phyloP scores from a whole-genome alignment of 2,888 invertebrate species.

The Thymelicus sylvestris region DNA sequence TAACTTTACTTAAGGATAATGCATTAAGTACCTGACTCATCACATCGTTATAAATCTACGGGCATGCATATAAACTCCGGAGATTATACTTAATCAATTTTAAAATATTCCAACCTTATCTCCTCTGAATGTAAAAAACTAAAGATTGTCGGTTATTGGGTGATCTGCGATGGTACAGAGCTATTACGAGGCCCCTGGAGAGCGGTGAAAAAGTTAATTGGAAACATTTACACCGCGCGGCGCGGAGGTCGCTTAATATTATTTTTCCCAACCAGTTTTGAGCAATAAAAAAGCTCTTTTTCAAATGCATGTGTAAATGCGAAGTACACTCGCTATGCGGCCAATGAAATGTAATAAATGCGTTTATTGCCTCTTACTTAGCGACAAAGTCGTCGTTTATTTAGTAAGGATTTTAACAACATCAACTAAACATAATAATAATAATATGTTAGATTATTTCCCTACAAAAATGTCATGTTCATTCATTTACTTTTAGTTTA shows the following conservation, averaged over 20 bases:
- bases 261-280: slow-evolving; percentile 21
- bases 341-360: slow-evolving; percentile 2
- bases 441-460: no score
- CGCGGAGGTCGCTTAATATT: slow-evolving; percentile 5
- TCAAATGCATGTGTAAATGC: slow-evolving; percentile 19
- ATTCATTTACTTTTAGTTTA: no score
- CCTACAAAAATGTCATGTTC: no score
- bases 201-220: slow-evolving; percentile 38
- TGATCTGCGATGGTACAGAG: slow-evolving; percentile 32
- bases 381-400: background rate
- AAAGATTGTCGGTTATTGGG: slow-evolving; percentile 39
- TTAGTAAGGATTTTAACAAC: background rate
- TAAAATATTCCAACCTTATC: slow-evolving; percentile 45
- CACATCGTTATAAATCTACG: slow-evolving; percentile 5
- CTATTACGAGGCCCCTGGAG: slow-evolving; percentile 23
- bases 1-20: background rate
- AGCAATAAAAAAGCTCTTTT: slow-evolving; percentile 19
- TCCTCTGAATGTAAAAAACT: slow-evolving; percentile 41
- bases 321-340: slow-evolving; percentile 6
- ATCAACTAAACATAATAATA: no score
- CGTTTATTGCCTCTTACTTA: background rate
- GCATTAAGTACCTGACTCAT: background rate
- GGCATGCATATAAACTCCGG: background rate
- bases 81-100: slow-evolving; percentile 35
- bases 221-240: slow-evolving; percentile 27